Evolutionary conservation across 2,797 vertebrate species (phyloP).

Genomic region (Cyclura pinguis): DNA sequence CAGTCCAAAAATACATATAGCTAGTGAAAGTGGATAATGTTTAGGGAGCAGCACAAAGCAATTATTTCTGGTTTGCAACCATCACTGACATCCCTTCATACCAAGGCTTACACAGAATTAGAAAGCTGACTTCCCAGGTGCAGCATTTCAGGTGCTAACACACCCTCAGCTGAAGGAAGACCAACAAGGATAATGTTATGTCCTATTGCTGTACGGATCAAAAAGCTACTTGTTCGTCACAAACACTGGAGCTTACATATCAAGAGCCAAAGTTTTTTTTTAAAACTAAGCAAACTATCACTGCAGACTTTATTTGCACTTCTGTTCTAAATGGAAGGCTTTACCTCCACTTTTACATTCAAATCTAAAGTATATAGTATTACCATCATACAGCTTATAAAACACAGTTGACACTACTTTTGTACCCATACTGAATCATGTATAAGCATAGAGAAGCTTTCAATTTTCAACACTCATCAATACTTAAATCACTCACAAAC

Average conservation of each 20-base stretch:
- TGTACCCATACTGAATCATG: not conserved
- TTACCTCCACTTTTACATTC: not conserved
- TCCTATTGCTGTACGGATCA: not conserved
- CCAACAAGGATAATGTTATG: not conserved
- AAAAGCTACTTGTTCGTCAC: not conserved
- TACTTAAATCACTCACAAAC: not conserved
- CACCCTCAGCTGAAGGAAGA: not conserved
- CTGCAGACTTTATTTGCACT: not conserved
- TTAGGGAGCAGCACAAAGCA: not conserved
- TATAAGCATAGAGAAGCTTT: too few species aligned
- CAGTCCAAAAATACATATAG: not conserved
- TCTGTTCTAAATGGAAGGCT: not conserved
- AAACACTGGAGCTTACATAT: too few species aligned
- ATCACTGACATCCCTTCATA: not conserved
- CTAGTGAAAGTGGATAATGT: too few species aligned
- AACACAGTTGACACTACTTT: not conserved
- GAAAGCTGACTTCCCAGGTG: not conserved
- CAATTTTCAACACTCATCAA: not conserved
- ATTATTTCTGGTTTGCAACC: not conserved
- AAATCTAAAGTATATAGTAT: not conserved
- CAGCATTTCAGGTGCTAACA: not conserved
- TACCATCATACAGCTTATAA: too few species aligned
- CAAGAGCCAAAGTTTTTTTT: not conserved
- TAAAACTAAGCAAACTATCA: not conserved
- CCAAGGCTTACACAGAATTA: not conserved